Conservation (phyloP, 1,140 invertebrate species). For the Pomacea maculata region DNA sequence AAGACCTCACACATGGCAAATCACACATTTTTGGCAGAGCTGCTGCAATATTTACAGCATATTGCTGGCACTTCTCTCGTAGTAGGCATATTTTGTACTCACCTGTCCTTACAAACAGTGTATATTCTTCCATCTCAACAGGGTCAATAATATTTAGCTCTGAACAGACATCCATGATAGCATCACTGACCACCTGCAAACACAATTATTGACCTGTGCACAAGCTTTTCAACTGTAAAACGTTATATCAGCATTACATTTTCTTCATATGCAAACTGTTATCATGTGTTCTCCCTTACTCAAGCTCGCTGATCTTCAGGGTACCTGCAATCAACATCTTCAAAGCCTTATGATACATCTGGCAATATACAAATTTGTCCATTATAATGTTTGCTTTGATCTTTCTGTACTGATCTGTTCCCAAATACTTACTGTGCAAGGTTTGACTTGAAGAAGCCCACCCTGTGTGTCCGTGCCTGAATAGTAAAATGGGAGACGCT, state of each 20-base stretch:
- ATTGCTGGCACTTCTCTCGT: background rate
- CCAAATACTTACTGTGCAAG: constrained; percentile 52
- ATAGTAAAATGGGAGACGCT: constrained; percentile 74
- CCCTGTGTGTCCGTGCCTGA: constrained; percentile 49
- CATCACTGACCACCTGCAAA: constrained; percentile 75
- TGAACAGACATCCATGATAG: constrained; percentile 93
- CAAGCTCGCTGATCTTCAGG: too few relatives aligned
- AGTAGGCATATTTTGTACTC: constrained; percentile 49
- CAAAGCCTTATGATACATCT: too few relatives aligned
- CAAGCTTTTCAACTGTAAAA: too few relatives aligned
- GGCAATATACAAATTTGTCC: too few relatives aligned
- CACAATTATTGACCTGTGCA: background rate
- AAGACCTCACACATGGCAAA: background rate
- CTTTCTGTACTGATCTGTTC: background rate
- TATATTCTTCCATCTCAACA: constrained; percentile 95
- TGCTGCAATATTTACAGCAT: background rate
- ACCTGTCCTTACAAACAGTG: constrained; percentile 88
- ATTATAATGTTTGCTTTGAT: too few relatives aligned
- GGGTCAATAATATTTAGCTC: constrained; percentile 78
- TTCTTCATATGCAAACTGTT: too few relatives aligned
- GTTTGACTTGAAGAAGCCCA: constrained; percentile 56
- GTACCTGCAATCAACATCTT: too few relatives aligned
- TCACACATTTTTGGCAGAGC: background rate
- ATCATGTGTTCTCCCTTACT: too few relatives aligned
- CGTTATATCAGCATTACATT: too few relatives aligned